Percentiles rank a stretch among this genome's conserved stretches.
phyloP scores from a whole-genome alignment of 2,888 invertebrate species.

The Ophonus ardosiacus region DNA sequence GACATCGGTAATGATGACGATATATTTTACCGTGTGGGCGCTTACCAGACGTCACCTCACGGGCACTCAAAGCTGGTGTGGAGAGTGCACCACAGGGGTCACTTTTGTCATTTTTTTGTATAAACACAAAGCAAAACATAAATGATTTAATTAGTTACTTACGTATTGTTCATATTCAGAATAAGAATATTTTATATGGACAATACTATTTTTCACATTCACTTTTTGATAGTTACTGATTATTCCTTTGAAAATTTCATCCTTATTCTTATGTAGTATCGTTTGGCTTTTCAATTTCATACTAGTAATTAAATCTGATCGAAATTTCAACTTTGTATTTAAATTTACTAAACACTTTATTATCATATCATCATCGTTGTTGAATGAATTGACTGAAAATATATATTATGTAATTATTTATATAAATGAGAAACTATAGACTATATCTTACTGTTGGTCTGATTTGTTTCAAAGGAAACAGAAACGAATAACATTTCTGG shows the following conservation, averaged over 20 bases:
- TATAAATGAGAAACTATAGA: background rate
- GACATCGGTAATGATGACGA: too few species aligned
- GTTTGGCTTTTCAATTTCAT: constrained; percentile 14
- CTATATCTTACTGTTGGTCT: background rate
- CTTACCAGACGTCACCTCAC: too few species aligned
- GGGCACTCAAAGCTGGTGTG: too few species aligned
- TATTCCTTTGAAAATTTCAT: constrained; percentile 18
- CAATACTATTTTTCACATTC: constrained; percentile 15
- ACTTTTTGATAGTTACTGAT: background rate
- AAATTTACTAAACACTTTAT: constrained; percentile 24
- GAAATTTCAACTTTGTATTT: constrained; percentile 25
- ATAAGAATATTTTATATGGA: constrained; percentile 28
- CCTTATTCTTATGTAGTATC: constrained; percentile 24
- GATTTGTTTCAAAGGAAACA: constrained; percentile 14
- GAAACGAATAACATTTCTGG: constrained; percentile 33
- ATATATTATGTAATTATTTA: background rate
- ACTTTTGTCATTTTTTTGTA: too few species aligned
- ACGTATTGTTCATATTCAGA: constrained; percentile 26
- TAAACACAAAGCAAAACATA: too few species aligned
- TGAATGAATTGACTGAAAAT: constrained; percentile 21
- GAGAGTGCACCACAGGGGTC: too few species aligned
- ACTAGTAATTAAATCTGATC: constrained; percentile 14
- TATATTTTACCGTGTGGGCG: too few species aligned
- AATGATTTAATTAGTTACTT: background rate
- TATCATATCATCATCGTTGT: constrained; percentile 33